These are phyloP conservation scores for Drosophila parvula DNA, from an alignment of 1,140 invertebrate species.

Conservation along the genomic window DNA sequence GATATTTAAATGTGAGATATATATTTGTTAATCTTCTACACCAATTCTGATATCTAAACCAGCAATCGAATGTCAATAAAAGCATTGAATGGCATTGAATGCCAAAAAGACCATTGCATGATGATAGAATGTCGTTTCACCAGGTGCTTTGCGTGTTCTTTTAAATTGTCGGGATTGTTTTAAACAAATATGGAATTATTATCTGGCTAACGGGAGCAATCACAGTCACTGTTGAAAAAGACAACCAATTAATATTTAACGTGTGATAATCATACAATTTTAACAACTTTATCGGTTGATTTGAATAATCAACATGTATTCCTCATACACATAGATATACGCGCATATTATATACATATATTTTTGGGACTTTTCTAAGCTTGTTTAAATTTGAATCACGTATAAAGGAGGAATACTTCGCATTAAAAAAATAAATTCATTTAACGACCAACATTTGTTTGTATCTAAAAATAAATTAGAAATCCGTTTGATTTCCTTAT, in stretches of 20 bases:
- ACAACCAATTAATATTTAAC: not conserved
- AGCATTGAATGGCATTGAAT: not conserved
- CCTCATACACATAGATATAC: not conserved
- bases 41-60: not conserved
- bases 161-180: not conserved
- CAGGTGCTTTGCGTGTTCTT: conserved; percentile 21
- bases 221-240: not conserved
- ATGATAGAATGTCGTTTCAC: not conserved
- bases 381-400: too few relatives aligned
- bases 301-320: not conserved
- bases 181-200: not conserved
- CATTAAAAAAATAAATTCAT: too few relatives aligned
- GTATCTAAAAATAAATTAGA: too few relatives aligned
- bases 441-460: too few relatives aligned
- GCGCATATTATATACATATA: too few relatives aligned
- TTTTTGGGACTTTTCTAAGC: too few relatives aligned
- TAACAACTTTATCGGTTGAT: conserved; percentile 3
- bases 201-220: conserved; percentile 7
- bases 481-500: too few relatives aligned
- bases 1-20: not conserved
- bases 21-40: not conserved
- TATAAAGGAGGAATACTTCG: too few relatives aligned
- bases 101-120: conserved; percentile 2
- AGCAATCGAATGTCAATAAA: not conserved
- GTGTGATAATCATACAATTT: not conserved